These are phyloP conservation scores for Brachycybe producta DNA, from an alignment of 2,888 invertebrate genomes.

Conservation along the genomic window DNA sequence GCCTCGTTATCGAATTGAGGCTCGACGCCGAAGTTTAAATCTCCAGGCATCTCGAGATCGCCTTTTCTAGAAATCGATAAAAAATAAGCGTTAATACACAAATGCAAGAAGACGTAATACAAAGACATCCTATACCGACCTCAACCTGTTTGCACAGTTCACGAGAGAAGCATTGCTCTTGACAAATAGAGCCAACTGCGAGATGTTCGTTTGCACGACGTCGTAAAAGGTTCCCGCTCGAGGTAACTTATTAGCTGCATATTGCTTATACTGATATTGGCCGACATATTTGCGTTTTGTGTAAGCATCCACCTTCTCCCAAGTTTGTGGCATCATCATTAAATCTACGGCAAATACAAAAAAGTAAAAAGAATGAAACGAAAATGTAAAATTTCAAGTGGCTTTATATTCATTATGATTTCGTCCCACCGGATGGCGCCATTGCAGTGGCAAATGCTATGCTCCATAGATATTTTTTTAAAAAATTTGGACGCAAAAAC, in stretches of 20 bases:
- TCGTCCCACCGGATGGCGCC: no score
- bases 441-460: no score
- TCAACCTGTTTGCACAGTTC: constrained; percentile 6
- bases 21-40: constrained; percentile 71
- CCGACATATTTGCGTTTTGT: constrained; percentile 58
- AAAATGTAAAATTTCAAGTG: no score
- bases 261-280: constrained; percentile 11
- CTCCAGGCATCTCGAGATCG: constrained; percentile 67
- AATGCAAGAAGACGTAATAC: neutral
- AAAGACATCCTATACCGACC: neutral
- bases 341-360: constrained; percentile 51
- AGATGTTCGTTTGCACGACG: constrained; percentile 11
- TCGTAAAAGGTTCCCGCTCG: constrained; percentile 1
- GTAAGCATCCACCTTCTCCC: constrained; percentile 58
- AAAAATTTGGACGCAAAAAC: no score
- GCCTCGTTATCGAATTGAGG: constrained; percentile 89
- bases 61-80: constrained; percentile 31
- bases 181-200: neutral
- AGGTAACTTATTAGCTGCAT: neutral
- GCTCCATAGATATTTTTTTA: no score
- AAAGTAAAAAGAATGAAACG: neutral
- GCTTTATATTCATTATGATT: no score
- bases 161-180: constrained; percentile 3
- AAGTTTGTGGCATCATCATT: constrained; percentile 68
- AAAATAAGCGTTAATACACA: neutral